Base-by-base conservation (phyloP, 2,888 invertebrate species). In the Furcula furcula region DNA sequence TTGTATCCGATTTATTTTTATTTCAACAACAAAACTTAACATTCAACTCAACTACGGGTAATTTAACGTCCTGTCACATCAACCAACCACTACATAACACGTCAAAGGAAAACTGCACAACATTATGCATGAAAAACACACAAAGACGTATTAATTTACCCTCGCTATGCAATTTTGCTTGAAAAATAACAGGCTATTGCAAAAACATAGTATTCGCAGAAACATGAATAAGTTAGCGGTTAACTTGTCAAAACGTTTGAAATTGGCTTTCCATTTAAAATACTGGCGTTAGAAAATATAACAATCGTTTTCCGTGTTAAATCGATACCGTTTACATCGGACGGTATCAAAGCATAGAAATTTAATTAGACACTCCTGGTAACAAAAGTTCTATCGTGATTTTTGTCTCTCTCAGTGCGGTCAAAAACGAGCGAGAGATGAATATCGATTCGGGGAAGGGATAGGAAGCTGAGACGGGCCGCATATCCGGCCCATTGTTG, bases 281-380 rank as follows among this genome's bases (percentile, higher is more conserved):
- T 14, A 21, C 28, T 19, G 30, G 40, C 36, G 47, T 54, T 46
- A 49, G 38, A 37, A 31, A 47, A 63, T 58, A 65, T 63, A 40
- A 67, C 55, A 60, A 65, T 55, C 56, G 52, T 63, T 53, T 51
- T 55, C 62, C 54, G 52, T 42, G 38, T 39, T 45, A 38, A 69
- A 75, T 73, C 62, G 63, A 72, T 75, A 71, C 54, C 56, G 37
- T 65, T 57, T 58, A 63, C 64, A 61, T 56, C 48, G 49, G 68
- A 63, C 64, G 63, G 64, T 65, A 75, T 73, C 64, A 70, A 69
- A 58, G 64, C 71, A 70, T 76, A 68, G 66, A 74, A 77, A 80
- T 77, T 78, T 70, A 78, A 84, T 85, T 80, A 82, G 60, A 70
- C 75, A 79, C 77, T n/a, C 76, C 78, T 79, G 64, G 64, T 63